Percentiles rank a stretch among this genome's conserved stretches.
Evolutionary conservation across 2,888 invertebrate species (phyloP).

Genomic region (Ceratothoa steindachneri): DNA sequence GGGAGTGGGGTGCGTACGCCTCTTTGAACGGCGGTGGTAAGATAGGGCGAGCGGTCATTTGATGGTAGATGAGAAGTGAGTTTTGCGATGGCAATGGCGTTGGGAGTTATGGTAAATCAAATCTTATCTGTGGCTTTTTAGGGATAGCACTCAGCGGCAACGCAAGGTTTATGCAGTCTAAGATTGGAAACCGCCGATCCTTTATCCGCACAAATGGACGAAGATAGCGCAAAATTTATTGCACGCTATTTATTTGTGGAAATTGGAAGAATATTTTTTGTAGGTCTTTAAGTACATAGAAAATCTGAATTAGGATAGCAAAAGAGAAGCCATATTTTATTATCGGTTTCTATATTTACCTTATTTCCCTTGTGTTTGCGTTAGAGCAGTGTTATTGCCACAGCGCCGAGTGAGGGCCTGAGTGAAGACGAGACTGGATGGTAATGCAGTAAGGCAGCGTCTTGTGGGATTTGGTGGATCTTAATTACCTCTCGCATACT

Average conservation of each 20-base stretch:
- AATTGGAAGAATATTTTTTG: constrained; percentile 6
- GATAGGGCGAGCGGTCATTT: constrained; percentile 6
- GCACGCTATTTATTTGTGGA: constrained; percentile 4
- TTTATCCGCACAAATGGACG: constrained; percentile 2
- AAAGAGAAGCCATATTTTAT: constrained; percentile 7
- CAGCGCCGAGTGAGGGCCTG: too few species aligned
- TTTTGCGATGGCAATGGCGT: constrained; percentile 6
- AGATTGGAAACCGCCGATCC: constrained; percentile 12
- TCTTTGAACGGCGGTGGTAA: too few species aligned
- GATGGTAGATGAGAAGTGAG: constrained; percentile 10
- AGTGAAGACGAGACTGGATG: too few species aligned
- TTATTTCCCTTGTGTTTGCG: too few species aligned
- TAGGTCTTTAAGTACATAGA: neutral
- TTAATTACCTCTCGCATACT: too few species aligned
- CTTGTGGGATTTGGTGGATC: too few species aligned
- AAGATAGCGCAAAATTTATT: constrained; percentile 1
- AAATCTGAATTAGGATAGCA: constrained; percentile 13
- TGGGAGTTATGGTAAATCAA: constrained; percentile 7
- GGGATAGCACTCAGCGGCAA: neutral
- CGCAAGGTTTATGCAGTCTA: constrained; percentile 8
- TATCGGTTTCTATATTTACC: neutral
- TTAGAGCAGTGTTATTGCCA: too few species aligned
- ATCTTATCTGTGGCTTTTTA: constrained; percentile 6
- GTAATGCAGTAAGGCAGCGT: too few species aligned
- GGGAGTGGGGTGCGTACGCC: neutral